Evolutionary conservation across 2,113 vertebrate genomes (phyloP).

Genomic region (Eubucco bourcierii): DNA sequence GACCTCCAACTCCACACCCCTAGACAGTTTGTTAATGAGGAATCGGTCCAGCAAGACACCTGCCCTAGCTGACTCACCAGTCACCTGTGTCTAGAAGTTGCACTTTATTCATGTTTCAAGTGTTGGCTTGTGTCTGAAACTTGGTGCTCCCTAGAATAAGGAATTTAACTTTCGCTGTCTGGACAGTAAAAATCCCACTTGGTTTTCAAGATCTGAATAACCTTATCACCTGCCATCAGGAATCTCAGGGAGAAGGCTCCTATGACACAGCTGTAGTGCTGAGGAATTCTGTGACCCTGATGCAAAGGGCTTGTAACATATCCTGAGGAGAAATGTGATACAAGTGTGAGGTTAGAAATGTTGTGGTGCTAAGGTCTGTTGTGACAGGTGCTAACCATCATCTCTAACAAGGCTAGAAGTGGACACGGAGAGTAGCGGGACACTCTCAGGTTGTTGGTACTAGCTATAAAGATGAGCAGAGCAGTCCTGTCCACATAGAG

Average conservation of each 20-base stretch:
- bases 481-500: neutral
- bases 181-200: constrained; percentile 1
- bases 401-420: neutral
- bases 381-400: neutral
- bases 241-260: neutral
- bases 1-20: neutral
- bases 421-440: neutral
- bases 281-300: neutral
- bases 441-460: neutral
- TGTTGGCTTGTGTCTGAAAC: neutral
- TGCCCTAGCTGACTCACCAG: neutral
- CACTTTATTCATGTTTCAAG: neutral
- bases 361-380: neutral
- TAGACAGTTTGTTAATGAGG: neutral
- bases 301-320: neutral
- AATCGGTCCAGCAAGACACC: neutral
- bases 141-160: neutral
- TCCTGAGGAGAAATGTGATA: neutral
- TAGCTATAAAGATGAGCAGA: neutral
- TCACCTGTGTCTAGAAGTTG: neutral
- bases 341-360: neutral
- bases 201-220: constrained; percentile 4
- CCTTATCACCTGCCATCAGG: constrained; percentile 12
- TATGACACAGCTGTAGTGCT: neutral
- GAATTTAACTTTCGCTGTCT: neutral